These are phyloP conservation scores for Lobophora halterata DNA, from an alignment of 2,888 invertebrate species.

Conservation along the genomic window DNA sequence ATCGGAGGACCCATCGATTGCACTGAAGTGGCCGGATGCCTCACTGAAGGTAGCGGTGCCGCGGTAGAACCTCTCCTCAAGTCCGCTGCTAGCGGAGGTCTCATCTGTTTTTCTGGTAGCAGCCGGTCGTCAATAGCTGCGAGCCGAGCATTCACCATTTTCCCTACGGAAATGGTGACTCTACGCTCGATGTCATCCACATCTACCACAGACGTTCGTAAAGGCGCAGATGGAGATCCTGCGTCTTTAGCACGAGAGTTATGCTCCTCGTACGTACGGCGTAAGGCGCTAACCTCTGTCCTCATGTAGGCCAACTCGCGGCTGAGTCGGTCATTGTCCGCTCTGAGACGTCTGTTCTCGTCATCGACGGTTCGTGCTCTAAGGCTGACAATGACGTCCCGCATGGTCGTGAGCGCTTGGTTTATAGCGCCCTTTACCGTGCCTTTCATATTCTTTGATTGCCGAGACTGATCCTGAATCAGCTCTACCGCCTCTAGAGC, in stretches of 20 bases:
- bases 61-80: background rate
- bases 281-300: background rate
- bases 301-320: background rate
- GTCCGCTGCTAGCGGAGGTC: slow-evolving; percentile 1
- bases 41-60: too few species aligned
- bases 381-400: background rate
- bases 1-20: too few species aligned
- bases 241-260: background rate
- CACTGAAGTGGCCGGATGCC: background rate
- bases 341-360: background rate
- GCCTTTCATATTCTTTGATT: background rate
- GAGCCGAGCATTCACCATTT: background rate
- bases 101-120: slow-evolving; percentile 1
- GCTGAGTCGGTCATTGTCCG: background rate
- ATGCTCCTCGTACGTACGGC: background rate
- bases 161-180: background rate
- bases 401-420: background rate
- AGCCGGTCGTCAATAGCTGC: background rate
- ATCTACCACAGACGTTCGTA: too few species aligned
- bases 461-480: too few species aligned
- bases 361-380: background rate
- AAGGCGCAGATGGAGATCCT: background rate
- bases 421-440: background rate
- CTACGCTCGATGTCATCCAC: background rate
- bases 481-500: background rate